Evolutionary conservation across 1,140 invertebrate species (phyloP), one percentile per base, ranked within the genome.

Genomic region (Aphaenogaster rudis): DNA sequence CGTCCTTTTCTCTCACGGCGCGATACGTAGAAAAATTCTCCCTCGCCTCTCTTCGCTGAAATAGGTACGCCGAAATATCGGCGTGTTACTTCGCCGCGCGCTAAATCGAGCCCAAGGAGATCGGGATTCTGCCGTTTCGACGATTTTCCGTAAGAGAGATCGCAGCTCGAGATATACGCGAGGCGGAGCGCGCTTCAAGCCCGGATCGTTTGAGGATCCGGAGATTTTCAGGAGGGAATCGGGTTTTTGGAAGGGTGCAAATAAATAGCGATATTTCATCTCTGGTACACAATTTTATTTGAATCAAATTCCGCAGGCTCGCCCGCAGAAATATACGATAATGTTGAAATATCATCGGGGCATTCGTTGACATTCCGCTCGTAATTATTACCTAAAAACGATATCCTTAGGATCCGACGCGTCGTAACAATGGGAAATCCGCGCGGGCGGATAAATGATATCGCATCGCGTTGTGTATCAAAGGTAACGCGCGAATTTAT

Each of bases 401-500:
- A 72, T 71, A 71, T 42, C 21, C 17, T 59, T 63, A 59, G 28
- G 45, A 59, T 33, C 13, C 33, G 15, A 36, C 17, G 52, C 21
- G 45, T 11, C 15, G 36, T 13, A 11, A 69, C 50, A n/a, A 15
- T 17, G 21, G 7, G 8, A 57, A 74, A 76, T 61, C 28, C 54
- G 21, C 54, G 13, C 42, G 67, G 52, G 36, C 52, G 54, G 72
- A 21, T 59, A 57, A 61, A 61, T 63, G 80, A 63, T 72, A 82
- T 72, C 80, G 21, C 45, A 36, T 36, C 69, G 54, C 39, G 45
- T 59, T 61, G 67, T 74, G 17, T 48, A 74, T 50, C 69, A 76
- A 84, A 84, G 69, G 69, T 59, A 82, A 82, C 80, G 69, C 28
- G 69, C 42, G 33, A 74, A 76, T 84, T 84, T 74, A 63, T 52